These are phyloP conservation scores for Eospalax fontanierii DNA, from an alignment of 2,797 vertebrate genomes.

Conservation along the genomic window DNA sequence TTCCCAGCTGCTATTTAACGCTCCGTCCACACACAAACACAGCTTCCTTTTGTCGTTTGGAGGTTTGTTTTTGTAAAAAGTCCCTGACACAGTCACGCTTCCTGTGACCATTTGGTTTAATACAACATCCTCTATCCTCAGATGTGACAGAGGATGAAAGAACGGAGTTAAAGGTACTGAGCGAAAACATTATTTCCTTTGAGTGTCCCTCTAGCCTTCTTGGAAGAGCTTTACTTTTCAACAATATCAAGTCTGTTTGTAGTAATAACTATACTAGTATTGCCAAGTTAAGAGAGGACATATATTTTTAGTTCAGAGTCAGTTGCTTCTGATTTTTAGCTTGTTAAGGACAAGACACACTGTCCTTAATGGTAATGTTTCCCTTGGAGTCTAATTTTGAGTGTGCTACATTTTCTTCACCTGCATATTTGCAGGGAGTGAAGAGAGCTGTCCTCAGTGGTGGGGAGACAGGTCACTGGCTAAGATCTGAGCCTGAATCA, in stretches of 20 bases:
- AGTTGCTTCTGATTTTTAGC: not conserved
- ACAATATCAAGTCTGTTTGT: not conserved
- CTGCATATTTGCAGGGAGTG: not conserved
- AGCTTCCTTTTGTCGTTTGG: conserved; percentile 76
- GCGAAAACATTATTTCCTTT: not conserved
- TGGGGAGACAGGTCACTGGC: not conserved
- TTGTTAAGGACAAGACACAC: not conserved
- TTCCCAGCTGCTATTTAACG: conserved; percentile 33
- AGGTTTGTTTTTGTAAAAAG: conserved; percentile 81
- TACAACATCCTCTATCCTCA: conserved; percentile 70
- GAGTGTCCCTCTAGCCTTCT: not conserved
- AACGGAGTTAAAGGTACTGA: not conserved
- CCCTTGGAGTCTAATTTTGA: not conserved
- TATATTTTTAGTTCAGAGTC: not conserved
- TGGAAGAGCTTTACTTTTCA: conserved; percentile 18
- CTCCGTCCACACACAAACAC: conserved; percentile 58
- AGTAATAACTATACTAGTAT: not conserved
- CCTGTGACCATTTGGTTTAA: conserved; percentile 69
- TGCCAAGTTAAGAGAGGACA: not conserved
- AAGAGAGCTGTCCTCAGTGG: not conserved
- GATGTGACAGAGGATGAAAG: conserved; percentile 25
- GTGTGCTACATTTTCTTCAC: not conserved
- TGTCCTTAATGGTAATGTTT: not conserved
- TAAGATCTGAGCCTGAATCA: not conserved
- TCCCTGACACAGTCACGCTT: conserved; percentile 77